Evolutionary conservation across 2,888 invertebrate genomes (phyloP).

Genomic region (Hanleya hanleyi): DNA sequence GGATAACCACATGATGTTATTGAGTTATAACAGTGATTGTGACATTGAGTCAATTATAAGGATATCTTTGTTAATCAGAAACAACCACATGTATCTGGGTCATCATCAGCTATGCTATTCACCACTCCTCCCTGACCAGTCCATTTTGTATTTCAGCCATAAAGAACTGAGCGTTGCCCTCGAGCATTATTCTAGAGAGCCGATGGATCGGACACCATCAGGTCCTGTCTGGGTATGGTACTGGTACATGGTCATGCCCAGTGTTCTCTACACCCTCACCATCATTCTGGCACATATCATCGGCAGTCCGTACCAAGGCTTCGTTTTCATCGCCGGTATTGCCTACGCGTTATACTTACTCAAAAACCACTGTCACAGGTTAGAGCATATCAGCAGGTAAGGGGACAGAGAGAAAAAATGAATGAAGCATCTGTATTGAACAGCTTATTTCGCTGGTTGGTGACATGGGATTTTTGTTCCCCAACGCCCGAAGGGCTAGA

Average conservation of each 20-base stretch:
- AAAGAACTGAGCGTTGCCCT: constrained; percentile 44
- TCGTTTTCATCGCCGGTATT: constrained; percentile 45
- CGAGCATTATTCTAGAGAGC: constrained; percentile 20
- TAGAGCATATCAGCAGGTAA: constrained; percentile 63
- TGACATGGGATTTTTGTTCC: no score
- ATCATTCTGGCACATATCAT: constrained; percentile 37
- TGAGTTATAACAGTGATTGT: no score
- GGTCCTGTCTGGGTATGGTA: constrained; percentile 61
- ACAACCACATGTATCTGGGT: no score
- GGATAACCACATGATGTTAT: no score
- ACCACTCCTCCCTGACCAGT: no score
- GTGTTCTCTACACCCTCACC: constrained; percentile 40
- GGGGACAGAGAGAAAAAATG: no score
- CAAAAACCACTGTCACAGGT: constrained; percentile 50
- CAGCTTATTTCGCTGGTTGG: no score
- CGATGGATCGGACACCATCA: constrained; percentile 6
- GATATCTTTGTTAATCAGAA: no score
- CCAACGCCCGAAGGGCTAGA: no score
- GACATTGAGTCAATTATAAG: no score
- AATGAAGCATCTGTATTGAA: no score
- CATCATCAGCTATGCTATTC: no score
- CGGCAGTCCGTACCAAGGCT: constrained; percentile 44
- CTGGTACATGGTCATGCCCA: constrained; percentile 55
- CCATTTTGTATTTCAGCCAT: constrained; percentile 44
- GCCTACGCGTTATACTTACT: constrained; percentile 32